Conservation (phyloP, 2,113 vertebrate species). For the Xenopus borealis region DNA sequence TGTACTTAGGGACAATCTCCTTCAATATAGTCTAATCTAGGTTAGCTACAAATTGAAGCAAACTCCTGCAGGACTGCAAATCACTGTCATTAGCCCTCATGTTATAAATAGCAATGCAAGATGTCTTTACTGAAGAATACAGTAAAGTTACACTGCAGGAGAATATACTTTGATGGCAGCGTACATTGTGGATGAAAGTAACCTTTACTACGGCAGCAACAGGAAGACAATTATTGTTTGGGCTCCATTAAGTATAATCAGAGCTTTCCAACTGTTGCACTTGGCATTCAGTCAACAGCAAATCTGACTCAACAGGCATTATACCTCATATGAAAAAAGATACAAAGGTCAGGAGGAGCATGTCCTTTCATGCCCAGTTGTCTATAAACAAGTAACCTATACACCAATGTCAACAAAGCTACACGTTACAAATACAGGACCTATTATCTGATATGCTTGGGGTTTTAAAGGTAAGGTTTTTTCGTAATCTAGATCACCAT, state of each 20-base stretch:
- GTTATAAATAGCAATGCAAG: conserved; percentile 27
- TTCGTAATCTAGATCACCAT: too few relatives aligned
- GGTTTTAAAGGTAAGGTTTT: too few relatives aligned
- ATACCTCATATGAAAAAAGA: not conserved
- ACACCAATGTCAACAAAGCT: not conserved
- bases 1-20: too few relatives aligned
- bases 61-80: not conserved
- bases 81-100: conserved; percentile 15
- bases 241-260: conserved; percentile 11
- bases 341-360: not conserved
- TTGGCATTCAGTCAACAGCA: conserved; percentile 5
- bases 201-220: conserved; percentile 13
- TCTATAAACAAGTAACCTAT: not conserved
- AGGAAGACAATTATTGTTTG: conserved; percentile 20
- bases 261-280: not conserved
- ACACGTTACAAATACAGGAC: too few relatives aligned
- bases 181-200: not conserved
- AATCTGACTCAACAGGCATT: not conserved
- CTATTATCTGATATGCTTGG: too few relatives aligned
- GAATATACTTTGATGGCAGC: conserved; percentile 20
- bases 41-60: too few relatives aligned
- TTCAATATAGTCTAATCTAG: too few relatives aligned
- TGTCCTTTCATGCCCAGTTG: not conserved
- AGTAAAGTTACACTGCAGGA: conserved; percentile 7
- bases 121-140: conserved; percentile 22